Evolutionary conservation across 2,113 vertebrate genomes (phyloP), one percentile per base, ranked within the genome.

Genomic region (Chamaea fasciata): DNA sequence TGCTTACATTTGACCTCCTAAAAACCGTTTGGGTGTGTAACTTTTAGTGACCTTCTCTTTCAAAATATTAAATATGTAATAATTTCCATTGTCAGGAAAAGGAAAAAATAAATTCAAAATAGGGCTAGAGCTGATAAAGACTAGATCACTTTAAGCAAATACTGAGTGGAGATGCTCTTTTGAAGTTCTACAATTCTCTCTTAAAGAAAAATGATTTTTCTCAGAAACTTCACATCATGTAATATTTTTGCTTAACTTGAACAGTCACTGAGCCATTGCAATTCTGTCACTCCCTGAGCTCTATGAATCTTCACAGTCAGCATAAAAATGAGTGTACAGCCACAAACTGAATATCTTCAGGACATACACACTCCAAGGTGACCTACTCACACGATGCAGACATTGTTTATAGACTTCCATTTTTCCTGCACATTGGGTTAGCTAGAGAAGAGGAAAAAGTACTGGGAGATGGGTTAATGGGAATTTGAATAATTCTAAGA

Each of bases 1-100:
- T 60, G 41, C n/a, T 7, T 5, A 5, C 5, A 52, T 65, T 81
- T 77, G 14, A 37, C 8, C 18, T n/a, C 52, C 37, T 2, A 1
- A 83, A 31, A 52, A 62, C 69, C 1, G 0, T 41, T 60, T 37
- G 11, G 3, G 11, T 73, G 2, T 6, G 1, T n/a, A 52, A 26
- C 20, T 53, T 86, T 46, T 50, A 81, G 39, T 59, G 8, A 56
- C 9, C 1, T 71, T 64, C 42, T 53, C 15, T 62, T 90, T 16
- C 33, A 64, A 90, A 83, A 59, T 67, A 62, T 13, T 46, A 74
- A 75, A 41, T 63, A 55, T 30, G 7, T 21, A 41, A 59, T 60
- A 46, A 50, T 70, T 78, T 52, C 47, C 2, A 31, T 31, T 87
- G 7, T 63, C 26, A 55, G 15, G 15, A 78, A 89, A 59, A 18